phyloP scores from a whole-genome alignment of 2,113 vertebrate species.

The Megalops atlanticus region DNA sequence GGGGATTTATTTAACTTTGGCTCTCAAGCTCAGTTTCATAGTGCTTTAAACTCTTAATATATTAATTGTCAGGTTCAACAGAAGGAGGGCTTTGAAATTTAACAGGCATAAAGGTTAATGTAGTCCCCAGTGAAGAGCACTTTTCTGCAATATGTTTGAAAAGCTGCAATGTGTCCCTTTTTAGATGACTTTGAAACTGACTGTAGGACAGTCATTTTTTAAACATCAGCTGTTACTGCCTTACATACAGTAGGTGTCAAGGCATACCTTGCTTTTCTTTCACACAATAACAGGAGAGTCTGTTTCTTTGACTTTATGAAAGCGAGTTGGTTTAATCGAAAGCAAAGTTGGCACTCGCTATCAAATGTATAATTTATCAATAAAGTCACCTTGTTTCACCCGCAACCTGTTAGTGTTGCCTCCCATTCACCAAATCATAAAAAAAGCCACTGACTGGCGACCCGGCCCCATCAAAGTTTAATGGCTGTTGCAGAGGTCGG shows the following conservation, averaged over 20 bases:
- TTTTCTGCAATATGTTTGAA: neutral
- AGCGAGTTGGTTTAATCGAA: neutral
- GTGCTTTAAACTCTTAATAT: neutral
- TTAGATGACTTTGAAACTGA: neutral
- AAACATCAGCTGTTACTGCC: neutral
- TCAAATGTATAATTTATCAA: neutral
- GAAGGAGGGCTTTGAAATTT: neutral
- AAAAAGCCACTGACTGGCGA: too few species aligned
- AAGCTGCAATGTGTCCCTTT: too few species aligned
- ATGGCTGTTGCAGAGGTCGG: neutral
- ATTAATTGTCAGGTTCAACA: neutral
- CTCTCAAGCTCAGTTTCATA: neutral
- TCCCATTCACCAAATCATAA: neutral
- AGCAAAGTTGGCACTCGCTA: neutral
- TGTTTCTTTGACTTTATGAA: neutral
- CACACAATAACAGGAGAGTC: neutral
- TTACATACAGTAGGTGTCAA: neutral
- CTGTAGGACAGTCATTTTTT: neutral
- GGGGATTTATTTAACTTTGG: neutral
- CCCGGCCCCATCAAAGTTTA: neutral
- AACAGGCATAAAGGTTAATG: neutral
- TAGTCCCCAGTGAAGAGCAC: neutral
- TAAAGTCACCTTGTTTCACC: neutral
- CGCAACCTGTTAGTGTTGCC: neutral
- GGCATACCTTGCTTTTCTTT: neutral